Evolutionary conservation across 2,113 vertebrate genomes (phyloP).

Genomic region (Theristicus caerulescens): DNA sequence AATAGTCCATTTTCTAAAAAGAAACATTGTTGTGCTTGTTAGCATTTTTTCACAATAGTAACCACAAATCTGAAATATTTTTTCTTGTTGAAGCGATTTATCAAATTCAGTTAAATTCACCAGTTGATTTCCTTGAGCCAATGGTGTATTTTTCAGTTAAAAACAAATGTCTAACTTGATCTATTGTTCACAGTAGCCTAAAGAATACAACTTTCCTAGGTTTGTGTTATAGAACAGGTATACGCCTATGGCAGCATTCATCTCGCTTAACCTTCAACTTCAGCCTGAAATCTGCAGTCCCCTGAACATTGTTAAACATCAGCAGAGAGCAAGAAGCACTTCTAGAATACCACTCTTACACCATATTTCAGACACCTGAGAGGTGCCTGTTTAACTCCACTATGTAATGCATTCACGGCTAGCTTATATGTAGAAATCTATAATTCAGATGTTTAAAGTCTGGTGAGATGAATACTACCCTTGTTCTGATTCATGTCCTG

Average conservation of each 20-base stretch:
- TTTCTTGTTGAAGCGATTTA: neutral
- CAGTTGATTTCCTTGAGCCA: neutral
- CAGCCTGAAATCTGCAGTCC: neutral
- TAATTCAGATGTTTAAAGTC: neutral
- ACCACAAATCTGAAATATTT: neutral
- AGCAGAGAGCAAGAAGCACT: neutral
- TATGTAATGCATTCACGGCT: neutral
- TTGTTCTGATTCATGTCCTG: neutral
- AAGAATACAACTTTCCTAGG: neutral
- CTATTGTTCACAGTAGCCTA: neutral
- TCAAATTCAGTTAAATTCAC: neutral
- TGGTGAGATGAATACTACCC: neutral
- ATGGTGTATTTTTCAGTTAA: neutral
- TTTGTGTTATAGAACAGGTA: neutral
- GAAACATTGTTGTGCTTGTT: neutral
- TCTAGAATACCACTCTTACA: neutral
- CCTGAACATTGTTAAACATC: neutral
- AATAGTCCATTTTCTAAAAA: neutral
- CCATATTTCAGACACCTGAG: neutral
- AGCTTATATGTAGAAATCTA: neutral
- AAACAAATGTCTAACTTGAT: neutral
- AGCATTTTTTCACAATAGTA: neutral
- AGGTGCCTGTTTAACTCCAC: neutral
- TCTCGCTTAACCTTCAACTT: neutral
- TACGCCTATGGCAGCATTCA: neutral